Percentiles rank a stretch among this genome's conserved stretches.
Conservation (phyloP, 2,888 invertebrate species). For the Cartodere bifasciata region DNA sequence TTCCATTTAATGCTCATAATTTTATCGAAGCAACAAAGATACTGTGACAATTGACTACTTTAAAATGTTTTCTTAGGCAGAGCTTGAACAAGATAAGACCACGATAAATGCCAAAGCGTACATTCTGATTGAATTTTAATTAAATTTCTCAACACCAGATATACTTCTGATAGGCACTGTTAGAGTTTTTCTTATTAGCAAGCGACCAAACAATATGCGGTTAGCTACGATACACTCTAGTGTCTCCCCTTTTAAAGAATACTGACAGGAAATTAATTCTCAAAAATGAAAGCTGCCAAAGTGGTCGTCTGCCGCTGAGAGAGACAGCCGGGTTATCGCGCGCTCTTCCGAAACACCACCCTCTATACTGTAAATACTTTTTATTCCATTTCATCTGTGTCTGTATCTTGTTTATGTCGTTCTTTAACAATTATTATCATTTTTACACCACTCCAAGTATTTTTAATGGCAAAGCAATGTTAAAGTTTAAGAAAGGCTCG, state of each 20-base stretch:
- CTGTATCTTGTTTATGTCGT: neutral
- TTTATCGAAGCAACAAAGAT: constrained; percentile 26
- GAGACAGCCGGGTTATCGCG: constrained; percentile 27
- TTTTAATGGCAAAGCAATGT: no score
- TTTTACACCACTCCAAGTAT: no score
- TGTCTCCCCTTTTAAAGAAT: constrained; percentile 35
- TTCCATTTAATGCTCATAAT: constrained; percentile 30
- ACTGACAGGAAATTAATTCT: constrained; percentile 40
- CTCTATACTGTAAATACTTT: constrained; percentile 3
- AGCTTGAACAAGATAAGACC: constrained; percentile 33
- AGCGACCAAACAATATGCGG: constrained; percentile 32
- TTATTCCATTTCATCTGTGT: constrained; percentile 3
- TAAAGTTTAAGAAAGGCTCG: no score
- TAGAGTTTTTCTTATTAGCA: constrained; percentile 36
- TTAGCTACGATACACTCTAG: constrained; percentile 32
- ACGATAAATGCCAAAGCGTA: constrained; percentile 32
- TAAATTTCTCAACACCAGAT: constrained; percentile 32
- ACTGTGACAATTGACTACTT: constrained; percentile 35
- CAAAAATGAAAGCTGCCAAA: constrained; percentile 38
- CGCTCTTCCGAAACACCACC: constrained; percentile 10
- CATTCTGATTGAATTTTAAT: constrained; percentile 38
- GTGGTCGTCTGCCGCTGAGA: constrained; percentile 28
- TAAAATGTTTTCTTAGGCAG: constrained; percentile 36
- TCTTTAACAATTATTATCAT: no score
- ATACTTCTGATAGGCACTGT: constrained; percentile 32